Conservation (phyloP, 2,888 invertebrate species). For the Sipha maydis region DNA sequence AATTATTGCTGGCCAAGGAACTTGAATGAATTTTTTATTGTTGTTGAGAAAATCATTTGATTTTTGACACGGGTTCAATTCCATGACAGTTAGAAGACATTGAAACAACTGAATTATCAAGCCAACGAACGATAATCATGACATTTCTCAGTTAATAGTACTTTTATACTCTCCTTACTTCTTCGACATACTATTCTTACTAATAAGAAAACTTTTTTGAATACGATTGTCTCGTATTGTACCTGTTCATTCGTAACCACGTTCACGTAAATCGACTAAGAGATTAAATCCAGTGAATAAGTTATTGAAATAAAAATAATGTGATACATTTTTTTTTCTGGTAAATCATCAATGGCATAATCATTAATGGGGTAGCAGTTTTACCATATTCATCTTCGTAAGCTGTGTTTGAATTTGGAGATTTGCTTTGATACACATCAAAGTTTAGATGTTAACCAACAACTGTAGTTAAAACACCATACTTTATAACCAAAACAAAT, state of each 20-base stretch:
- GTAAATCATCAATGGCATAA: constrained; percentile 63
- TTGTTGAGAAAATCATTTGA: constrained; percentile 9
- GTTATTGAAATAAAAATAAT: constrained; percentile 65
- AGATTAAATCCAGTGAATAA: constrained; percentile 65
- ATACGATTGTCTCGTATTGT: constrained; percentile 65
- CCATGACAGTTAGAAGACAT: constrained; percentile 1
- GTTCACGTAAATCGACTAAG: constrained; percentile 63
- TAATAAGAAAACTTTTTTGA: constrained; percentile 62
- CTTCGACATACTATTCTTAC: constrained; percentile 20
- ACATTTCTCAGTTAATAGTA: constrained; percentile 17
- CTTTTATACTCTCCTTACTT: constrained; percentile 8
- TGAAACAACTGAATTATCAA: constrained; percentile 37
- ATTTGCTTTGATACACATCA: constrained; percentile 66
- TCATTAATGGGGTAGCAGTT: constrained; percentile 15
- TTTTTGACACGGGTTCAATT: constrained; percentile 3
- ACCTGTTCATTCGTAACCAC: constrained; percentile 65
- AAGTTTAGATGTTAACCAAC: constrained; percentile 66
- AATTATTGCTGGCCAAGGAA: constrained; percentile 63
- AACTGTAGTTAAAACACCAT: constrained; percentile 65
- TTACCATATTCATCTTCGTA: constrained; percentile 28
- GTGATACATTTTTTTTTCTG: constrained; percentile 63
- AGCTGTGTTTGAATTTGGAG: neutral
- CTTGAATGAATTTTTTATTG: constrained; percentile 58
- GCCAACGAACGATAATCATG: constrained; percentile 23
- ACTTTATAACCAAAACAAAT: constrained; percentile 66